Evolutionary conservation across 2,888 invertebrate genomes (phyloP).

Genomic region (Lithosia quadra): DNA sequence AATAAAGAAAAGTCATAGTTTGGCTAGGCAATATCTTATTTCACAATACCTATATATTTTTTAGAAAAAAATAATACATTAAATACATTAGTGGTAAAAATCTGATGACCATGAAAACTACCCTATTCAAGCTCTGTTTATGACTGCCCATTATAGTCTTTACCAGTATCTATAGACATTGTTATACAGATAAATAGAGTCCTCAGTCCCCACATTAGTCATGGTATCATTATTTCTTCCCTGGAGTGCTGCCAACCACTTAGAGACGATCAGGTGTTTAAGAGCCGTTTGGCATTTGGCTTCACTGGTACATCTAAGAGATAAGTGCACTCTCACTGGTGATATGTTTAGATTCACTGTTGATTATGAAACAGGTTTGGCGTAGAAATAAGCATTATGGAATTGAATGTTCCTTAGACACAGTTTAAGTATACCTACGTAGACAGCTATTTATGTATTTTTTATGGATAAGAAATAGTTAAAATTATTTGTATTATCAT

Average conservation of each 20-base stretch:
- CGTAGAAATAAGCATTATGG: neutral
- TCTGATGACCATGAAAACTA: no score
- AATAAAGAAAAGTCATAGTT: no score
- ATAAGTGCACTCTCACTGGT: slow-evolving; percentile 38
- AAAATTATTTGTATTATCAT: no score
- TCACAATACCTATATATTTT: no score
- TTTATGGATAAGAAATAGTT: no score
- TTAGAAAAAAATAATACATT: no score
- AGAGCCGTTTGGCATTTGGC: slow-evolving; percentile 58
- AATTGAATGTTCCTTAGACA: neutral
- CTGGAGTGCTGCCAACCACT: slow-evolving; percentile 44
- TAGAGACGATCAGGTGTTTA: slow-evolving; percentile 61
- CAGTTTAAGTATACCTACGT: no score
- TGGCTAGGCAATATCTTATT: no score
- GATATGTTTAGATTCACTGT: slow-evolving; percentile 33
- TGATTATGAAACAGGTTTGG: slow-evolving; percentile 26
- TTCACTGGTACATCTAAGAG: slow-evolving; percentile 31
- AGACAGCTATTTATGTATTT: no score
- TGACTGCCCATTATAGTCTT: no score
- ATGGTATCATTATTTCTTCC: slow-evolving; percentile 18
- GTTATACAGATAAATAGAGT: neutral
- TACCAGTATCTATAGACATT: neutral
- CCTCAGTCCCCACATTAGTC: slow-evolving; percentile 26
- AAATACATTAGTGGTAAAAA: no score
- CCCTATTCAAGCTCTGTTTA: no score